A percentile compares a stretch with the other conserved stretches of the same genome.
phyloP scores from a whole-genome alignment of 2,888 invertebrate genomes.

The Trichopria drosophilae region DNA sequence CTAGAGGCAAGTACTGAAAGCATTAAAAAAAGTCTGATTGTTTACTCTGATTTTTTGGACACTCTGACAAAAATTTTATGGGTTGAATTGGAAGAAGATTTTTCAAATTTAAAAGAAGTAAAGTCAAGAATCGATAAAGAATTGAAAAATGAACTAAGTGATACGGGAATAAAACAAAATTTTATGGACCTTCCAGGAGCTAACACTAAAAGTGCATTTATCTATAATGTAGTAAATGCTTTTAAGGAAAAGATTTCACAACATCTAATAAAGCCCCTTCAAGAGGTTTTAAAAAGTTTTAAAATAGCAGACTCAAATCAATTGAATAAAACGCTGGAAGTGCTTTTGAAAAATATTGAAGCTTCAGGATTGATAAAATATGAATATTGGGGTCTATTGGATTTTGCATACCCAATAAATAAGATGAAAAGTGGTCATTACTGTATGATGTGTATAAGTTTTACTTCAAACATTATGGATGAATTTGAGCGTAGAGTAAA shows the following conservation, averaged over 20 bases:
- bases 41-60: constrained; percentile 21
- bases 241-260: constrained; percentile 20
- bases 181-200: constrained; percentile 18
- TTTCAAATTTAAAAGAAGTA: constrained; percentile 21
- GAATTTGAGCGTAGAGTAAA: constrained; percentile 16
- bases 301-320: constrained; percentile 16
- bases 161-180: constrained; percentile 18
- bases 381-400: constrained; percentile 17
- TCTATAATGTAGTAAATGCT: constrained; percentile 18
- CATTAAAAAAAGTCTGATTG: constrained; percentile 17
- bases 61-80: constrained; percentile 20
- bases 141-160: constrained; percentile 18
- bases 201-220: constrained; percentile 20
- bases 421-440: constrained; percentile 18
- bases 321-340: constrained; percentile 18
- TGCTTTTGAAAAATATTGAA: constrained; percentile 22
- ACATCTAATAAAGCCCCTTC: constrained; percentile 20
- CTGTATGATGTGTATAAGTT: constrained; percentile 15
- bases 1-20: constrained; percentile 17
- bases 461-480: constrained; percentile 14
- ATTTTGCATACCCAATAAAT: constrained; percentile 18
- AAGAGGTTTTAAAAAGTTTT: constrained; percentile 18
- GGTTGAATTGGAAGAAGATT: constrained; percentile 19
- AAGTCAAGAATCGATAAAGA: constrained; percentile 21
- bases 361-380: constrained; percentile 19